These are phyloP conservation scores for Dipodomys ordii DNA, from an alignment of 2,113 vertebrate species.

Conservation along the genomic window DNA sequence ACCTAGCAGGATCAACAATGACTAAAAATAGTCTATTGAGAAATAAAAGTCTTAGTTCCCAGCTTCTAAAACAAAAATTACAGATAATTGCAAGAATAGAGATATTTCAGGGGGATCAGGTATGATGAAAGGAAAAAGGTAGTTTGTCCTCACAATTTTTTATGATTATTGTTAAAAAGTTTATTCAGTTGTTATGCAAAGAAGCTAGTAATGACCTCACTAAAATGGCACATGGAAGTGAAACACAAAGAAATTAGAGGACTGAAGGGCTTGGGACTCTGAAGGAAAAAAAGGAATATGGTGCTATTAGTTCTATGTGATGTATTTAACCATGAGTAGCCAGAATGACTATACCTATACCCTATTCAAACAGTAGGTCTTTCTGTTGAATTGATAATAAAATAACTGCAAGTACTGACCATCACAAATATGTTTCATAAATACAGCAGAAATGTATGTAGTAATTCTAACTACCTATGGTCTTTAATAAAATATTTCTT, in stretches of 20 bases:
- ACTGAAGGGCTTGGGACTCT: neutral
- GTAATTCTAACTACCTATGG: neutral
- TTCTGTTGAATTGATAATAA: neutral
- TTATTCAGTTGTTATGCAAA: neutral
- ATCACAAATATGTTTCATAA: neutral
- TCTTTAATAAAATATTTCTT: slow-evolving; percentile 29
- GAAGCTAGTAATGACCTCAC: neutral
- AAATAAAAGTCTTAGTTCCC: neutral
- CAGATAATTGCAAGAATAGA: neutral
- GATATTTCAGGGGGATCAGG: neutral
- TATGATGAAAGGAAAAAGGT: neutral
- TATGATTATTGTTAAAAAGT: neutral
- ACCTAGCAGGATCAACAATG: slow-evolving; percentile 36
- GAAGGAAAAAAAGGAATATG: neutral
- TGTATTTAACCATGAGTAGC: neutral
- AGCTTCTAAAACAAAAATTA: neutral
- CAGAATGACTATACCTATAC: neutral
- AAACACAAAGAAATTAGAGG: neutral
- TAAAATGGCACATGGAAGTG: neutral
- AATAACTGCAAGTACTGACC: neutral
- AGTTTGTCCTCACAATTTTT: neutral
- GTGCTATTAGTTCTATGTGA: neutral
- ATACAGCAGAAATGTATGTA: neutral
- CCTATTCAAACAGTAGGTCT: no score
- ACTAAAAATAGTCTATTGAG: slow-evolving; percentile 27